phyloP scores from a whole-genome alignment of 2,888 invertebrate species.

The Drosophila yooni region DNA sequence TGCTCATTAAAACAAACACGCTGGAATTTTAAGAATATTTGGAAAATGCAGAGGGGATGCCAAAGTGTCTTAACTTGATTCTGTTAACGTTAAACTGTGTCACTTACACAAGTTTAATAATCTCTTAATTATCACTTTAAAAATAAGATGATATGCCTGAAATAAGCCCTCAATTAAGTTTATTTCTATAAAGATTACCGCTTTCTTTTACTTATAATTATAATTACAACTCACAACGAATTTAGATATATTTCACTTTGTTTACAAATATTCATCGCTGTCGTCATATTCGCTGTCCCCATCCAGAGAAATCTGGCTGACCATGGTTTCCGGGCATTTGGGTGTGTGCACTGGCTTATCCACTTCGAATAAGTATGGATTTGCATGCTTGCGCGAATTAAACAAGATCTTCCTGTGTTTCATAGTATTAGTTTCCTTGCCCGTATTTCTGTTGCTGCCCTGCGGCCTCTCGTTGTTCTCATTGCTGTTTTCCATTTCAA shows the following conservation, averaged over 20 bases:
- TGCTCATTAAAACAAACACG: neutral
- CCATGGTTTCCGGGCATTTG: constrained; percentile 55
- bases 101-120: neutral
- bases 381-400: constrained; percentile 6
- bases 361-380: constrained; percentile 7
- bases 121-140: neutral
- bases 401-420: constrained; percentile 21
- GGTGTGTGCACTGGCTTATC: constrained; percentile 28
- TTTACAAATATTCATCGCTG: constrained; percentile 27
- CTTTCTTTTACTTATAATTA: neutral
- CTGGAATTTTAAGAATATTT: neutral
- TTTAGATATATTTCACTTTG: constrained; percentile 1
- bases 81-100: neutral
- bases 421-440: neutral
- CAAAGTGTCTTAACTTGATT: neutral
- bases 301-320: constrained; percentile 32
- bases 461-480: constrained; percentile 4
- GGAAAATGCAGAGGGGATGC: neutral
- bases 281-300: constrained; percentile 18
- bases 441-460: neutral
- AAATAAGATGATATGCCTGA: neutral
- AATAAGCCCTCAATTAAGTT: neutral
- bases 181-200: neutral
- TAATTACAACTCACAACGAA: neutral
- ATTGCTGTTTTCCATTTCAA: neutral